A percentile compares a stretch with the other conserved stretches of the same genome.
phyloP scores from a whole-genome alignment of 2,797 vertebrate species.

The Poeciliopsis gracilis region DNA sequence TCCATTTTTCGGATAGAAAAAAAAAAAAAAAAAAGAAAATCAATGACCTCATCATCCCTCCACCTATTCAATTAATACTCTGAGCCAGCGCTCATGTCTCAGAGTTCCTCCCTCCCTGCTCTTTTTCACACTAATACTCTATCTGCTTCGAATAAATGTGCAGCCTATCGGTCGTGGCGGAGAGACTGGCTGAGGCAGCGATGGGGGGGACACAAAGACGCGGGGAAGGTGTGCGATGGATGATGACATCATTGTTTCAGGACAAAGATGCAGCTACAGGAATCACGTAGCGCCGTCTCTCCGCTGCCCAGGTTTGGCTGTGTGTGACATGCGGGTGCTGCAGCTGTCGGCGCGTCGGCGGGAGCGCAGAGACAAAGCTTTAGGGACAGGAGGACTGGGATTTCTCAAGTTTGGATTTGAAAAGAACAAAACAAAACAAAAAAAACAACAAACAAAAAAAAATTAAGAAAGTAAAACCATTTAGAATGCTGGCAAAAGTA shows the following conservation, averaged over 20 bases:
- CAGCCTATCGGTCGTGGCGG: slow-evolving; percentile 44
- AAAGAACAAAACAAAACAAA: not conserved
- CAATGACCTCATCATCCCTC: slow-evolving; percentile 73
- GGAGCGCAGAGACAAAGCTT: not conserved
- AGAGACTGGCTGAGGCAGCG: slow-evolving; percentile 53
- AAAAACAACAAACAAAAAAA: not conserved
- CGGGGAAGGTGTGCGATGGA: slow-evolving; percentile 54
- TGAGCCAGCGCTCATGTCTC: slow-evolving; percentile 26
- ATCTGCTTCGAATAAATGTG: slow-evolving; percentile 59
- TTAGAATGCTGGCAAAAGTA: not conserved
- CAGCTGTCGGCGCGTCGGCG: slow-evolving; percentile 13
- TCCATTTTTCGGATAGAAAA: slow-evolving; percentile 42
- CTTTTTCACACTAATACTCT: slow-evolving; percentile 37
- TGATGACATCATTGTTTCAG: slow-evolving; percentile 77
- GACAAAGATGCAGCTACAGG: slow-evolving; percentile 69
- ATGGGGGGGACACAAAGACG: slow-evolving; percentile 65
- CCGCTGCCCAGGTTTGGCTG: slow-evolving; percentile 5
- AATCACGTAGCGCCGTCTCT: slow-evolving; percentile 50
- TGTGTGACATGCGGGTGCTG: not conserved
- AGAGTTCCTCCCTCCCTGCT: slow-evolving; percentile 33
- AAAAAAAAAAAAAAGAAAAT: slow-evolving; percentile 36
- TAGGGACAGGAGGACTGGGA: not conserved
- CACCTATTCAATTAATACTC: slow-evolving; percentile 63
- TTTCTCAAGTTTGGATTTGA: not conserved
- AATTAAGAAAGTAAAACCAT: not conserved